Conservation (phyloP, 92 coral and sea anemone species). For the Palythoa grandiflora region DNA sequence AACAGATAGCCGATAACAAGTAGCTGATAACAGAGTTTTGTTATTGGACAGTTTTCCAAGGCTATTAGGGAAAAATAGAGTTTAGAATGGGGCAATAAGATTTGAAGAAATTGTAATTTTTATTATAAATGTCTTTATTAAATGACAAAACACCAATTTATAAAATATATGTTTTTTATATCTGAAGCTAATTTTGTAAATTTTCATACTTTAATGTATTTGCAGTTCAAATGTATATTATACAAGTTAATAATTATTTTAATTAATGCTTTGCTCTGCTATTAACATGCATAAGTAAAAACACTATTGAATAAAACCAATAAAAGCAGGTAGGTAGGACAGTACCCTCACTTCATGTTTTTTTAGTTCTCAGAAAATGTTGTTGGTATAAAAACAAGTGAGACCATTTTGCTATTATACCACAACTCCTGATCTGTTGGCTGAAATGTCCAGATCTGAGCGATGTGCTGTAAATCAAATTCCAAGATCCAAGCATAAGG, state of each 20-base stretch:
- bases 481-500: conserved; percentile 54
- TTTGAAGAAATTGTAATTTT: too few species aligned
- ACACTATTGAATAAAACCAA: conserved; percentile 12
- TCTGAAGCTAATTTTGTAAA: conserved; percentile 31
- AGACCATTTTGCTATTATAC: conserved; percentile 37
- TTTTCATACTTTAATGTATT: neutral
- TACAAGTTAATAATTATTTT: conserved; percentile 31
- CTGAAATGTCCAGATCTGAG: conserved; percentile 48
- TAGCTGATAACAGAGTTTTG: too few species aligned
- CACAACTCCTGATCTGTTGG: conserved; percentile 54
- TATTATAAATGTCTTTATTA: neutral
- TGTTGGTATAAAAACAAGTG: conserved; percentile 38
- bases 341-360: neutral
- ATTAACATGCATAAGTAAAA: conserved; percentile 2
- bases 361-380: conserved; percentile 39
- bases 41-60: too few species aligned
- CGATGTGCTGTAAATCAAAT: conserved; percentile 48
- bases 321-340: conserved; percentile 19
- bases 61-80: too few species aligned
- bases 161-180: conserved; percentile 2
- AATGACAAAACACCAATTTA: neutral
- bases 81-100: too few species aligned
- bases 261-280: conserved; percentile 31
- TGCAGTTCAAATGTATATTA: neutral
- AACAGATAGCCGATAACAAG: too few species aligned